Evolutionary conservation across 2,888 invertebrate genomes (phyloP), one percentile per base, ranked within the genome.

Genomic region (Agriotes lineatus): DNA sequence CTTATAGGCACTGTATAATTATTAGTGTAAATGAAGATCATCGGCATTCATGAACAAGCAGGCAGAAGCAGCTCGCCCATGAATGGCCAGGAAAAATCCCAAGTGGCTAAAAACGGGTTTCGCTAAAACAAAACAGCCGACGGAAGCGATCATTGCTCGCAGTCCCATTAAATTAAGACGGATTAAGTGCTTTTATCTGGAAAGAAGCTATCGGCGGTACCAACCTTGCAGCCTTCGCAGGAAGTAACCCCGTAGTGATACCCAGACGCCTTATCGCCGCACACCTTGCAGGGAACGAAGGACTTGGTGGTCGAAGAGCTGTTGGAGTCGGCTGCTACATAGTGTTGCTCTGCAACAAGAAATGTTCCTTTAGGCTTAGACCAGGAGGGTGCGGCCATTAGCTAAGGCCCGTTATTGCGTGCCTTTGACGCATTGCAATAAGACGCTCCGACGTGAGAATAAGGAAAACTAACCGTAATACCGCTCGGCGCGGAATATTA

Each of bases 191-290:
- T 9, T 14, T 42, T 42, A 42, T 22, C 48, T 12, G 22, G 22
- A 22, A 48, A 48, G 16, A 42, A 18, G 14, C 18, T 14, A 2
- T 42, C 42, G 14, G 42, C 16, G 16, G 22, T 33, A 52, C 45
- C 25, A 33, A 97, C 97, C 93, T 97, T 98, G 87, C 97, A 98
- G 76, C 98, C 97, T 86, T 98, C 97, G 86, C 97, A 98, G 74
- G 96, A 96, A 72, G 97, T 97, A 77, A 98, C 97, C 60, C 98
- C 97, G 90, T 98, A 98, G 86, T 98, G 97, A 85, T 97, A 98
- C 56, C 96, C 96, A 20, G 95, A 95, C 30, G 96, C 95, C 81
- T 96, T 95, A 85, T 98, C 98, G 45, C 97, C 97, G 86, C 98
- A 98, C 76, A 98, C 97, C 85, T 96, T 96, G 87, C 97, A 97